Percentiles rank a stretch among this genome's conserved stretches.
Evolutionary conservation across 2,113 vertebrate species (phyloP).

Genomic region (Toxostoma redivivum): DNA sequence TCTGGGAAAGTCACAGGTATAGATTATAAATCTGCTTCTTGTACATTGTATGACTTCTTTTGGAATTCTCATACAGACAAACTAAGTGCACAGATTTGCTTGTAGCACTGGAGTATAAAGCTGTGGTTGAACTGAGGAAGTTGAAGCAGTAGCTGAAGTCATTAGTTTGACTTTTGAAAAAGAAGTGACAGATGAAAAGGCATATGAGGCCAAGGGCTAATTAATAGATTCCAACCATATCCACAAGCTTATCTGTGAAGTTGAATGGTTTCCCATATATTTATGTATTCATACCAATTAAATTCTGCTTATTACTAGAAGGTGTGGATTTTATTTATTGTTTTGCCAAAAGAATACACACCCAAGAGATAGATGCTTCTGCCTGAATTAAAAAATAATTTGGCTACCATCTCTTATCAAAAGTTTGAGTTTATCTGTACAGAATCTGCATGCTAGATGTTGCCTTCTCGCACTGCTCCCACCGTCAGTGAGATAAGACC

Average conservation of each 20-base stretch:
- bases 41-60: background rate
- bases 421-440: background rate
- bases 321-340: background rate
- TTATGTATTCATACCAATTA: background rate
- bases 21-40: background rate
- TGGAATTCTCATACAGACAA: background rate
- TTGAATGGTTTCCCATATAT: background rate
- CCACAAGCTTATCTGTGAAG: background rate
- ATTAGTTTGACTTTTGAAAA: background rate
- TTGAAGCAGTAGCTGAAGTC: background rate
- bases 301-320: background rate
- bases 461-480: rapidly evolving
- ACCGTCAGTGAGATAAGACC: background rate
- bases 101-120: background rate
- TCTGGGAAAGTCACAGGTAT: background rate
- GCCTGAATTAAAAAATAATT: background rate
- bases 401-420: background rate
- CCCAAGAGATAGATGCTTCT: background rate
- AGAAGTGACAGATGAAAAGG: background rate
- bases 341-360: background rate
- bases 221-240: conserved; percentile 14
- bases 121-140: background rate
- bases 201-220: background rate
- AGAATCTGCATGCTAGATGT: rapidly evolving
- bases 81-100: background rate